Base-by-base conservation (phyloP, 2,888 invertebrate species). In the Exocentrus adspersus region DNA sequence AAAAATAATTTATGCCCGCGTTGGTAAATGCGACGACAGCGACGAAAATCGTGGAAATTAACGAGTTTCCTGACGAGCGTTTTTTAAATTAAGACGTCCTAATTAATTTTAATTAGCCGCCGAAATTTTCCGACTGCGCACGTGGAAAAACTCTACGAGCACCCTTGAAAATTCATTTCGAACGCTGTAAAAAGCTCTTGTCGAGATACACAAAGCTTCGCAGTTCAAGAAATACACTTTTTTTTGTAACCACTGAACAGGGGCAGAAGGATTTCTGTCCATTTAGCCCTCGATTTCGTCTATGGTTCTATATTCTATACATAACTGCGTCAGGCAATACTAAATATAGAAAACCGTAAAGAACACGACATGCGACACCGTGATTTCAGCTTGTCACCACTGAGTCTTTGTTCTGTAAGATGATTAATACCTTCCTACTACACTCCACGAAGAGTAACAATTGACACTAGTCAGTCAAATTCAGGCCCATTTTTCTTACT, bases 51-150 rank as follows among this genome's bases (percentile, higher is more conserved):
- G 30, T 16, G 42, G 30, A 54, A 64, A 64, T 60, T 64, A 56
- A 62, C 62, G 42, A 61, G 62, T 60, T 62, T 66, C 59, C 57
- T 61, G 28, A 9, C 28, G 45, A 64, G 61, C 59, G 53, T 64
- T 60, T 66, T 21, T 42, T 60, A 60, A 68, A 66, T 64, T 60
- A 59, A 64, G 57, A 37, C 28, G 50, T 57, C 48, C 53, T 66
- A 60, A 64, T 66, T 64, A 66, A 66, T 62, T 64, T 54, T 64
- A 53, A 60, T 64, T 54, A 60, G 56, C 60, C 48, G 42, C 60
- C 51, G 59, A 46, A 42, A 46, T 53, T 46, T 48, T 41, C 43
- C 43, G 28, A 21, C 42, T 42, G 19, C 7, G 42, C n/a, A 37
- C 14, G 9, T 7, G 42, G 10, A 19, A 21, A 16, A 24, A 24